Base-by-base conservation (phyloP, 2,113 vertebrate species). In the Potamarius usumacintae region DNA sequence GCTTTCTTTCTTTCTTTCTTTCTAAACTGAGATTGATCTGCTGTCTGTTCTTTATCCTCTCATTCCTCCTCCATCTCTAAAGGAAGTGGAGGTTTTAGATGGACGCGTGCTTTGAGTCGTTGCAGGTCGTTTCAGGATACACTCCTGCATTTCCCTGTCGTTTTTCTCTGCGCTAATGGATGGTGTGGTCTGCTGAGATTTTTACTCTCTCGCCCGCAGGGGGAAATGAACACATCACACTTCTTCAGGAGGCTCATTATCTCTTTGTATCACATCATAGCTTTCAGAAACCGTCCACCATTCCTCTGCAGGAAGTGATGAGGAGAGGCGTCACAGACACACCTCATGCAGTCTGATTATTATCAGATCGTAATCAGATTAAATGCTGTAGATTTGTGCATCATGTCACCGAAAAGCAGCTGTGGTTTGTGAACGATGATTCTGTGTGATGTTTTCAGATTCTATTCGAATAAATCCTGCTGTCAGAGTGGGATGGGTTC, bases 131-230 rank as follows among this genome's bases (percentile, higher is more conserved):
- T 4, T 84, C 34, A 62, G 71, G 69, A 34, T 57, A 60, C 69
- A 60, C 27, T 85, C 30, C 1, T 60, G 57, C 27, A 5, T 71
- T 65, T 30, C 67, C 27, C 52, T 57, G 77, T 65, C 8, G 0
- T 60, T 69, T 30, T 55, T 58, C 58, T 63, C 63, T 82, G 7
- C 25, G 4, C 15, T 87, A 87, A 87, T 87, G 86, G 63, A 69
- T 50, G 20, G 25, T 58, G 27, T 27, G 55, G 62, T 48, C 17
- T 52, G 76, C 42, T 42, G 67, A 20, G 60, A 67, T 58, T 57
- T 81, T 71, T 34, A 58, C 8, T 65, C 52, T 1, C 11, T 86
- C 2, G 77, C 85, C 78, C 4, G 10, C 34, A 34, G 63, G 62
- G 62, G 55, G 50, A 25, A 27, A 69, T 1, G 12, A 81, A 34